A percentile compares a stretch with the other conserved stretches of the same genome.
phyloP scores from a whole-genome alignment of 2,797 vertebrate species.

The Enteromius mattozi region DNA sequence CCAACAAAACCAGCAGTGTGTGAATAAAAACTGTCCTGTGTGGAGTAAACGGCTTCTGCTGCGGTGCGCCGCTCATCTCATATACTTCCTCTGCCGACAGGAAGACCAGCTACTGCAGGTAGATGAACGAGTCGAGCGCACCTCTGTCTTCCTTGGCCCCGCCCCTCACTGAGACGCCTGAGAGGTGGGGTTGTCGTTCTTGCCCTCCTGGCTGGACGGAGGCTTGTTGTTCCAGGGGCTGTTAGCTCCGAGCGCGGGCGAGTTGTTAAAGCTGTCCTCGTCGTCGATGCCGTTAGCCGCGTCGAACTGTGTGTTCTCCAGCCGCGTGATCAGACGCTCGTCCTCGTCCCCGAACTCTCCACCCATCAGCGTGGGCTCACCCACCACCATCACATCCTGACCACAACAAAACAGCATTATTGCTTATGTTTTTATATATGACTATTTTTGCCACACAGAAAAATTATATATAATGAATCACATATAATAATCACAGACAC shows the following conservation, averaged over 20 bases:
- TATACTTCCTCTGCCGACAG: conserved; percentile 64
- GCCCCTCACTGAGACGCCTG: conserved; percentile 60
- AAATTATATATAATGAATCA: too few relatives aligned
- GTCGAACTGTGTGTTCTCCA: conserved; percentile 98
- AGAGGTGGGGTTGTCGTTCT: conserved; percentile 95
- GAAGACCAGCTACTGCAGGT: conserved; percentile 49
- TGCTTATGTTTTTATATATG: too few relatives aligned
- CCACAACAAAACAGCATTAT: conserved; percentile 71
- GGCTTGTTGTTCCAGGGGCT: conserved; percentile 99
- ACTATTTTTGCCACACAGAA: too few relatives aligned
- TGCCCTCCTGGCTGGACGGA: conserved; percentile 98
- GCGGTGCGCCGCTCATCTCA: conserved; percentile 80
- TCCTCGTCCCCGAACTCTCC: conserved; percentile 91
- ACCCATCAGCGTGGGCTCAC: conserved; percentile 87
- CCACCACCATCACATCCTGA: conserved; percentile 99
- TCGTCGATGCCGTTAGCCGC: conserved; percentile 95
- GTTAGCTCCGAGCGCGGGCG: conserved; percentile 93
- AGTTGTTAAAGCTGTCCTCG: conserved; percentile 99
- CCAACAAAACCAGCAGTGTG: conserved; percentile 49
- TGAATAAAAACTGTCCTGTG: conserved; percentile 49
- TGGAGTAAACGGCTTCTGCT: conserved; percentile 62
- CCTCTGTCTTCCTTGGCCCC: conserved; percentile 17
- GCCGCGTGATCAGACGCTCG: conserved; percentile 97
- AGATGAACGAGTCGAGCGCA: conserved; percentile 48
- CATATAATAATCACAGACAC: too few relatives aligned